Conservation (phyloP, 2,888 invertebrate species). For the Cheilosia pagana region DNA sequence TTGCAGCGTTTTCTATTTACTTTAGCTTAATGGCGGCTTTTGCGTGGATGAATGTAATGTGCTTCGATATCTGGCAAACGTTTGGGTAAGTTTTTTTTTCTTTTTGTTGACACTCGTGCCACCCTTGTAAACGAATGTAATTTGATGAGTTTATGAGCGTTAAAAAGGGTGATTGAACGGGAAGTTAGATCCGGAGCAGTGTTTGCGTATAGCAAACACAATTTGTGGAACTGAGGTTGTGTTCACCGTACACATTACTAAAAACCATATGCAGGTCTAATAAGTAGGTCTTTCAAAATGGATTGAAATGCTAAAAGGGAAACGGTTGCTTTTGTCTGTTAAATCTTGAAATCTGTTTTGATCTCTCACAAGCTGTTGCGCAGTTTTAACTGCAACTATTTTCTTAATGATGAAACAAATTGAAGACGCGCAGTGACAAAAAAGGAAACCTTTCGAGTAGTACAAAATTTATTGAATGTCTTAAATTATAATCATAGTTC, state of each 20-base stretch:
- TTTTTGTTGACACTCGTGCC: constrained; percentile 12
- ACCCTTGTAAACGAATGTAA: not conserved
- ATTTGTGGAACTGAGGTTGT: not conserved
- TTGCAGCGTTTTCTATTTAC: constrained; percentile 88
- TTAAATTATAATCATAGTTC: too few relatives aligned
- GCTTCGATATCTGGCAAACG: constrained; percentile 92
- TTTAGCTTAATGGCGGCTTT: constrained; percentile 89
- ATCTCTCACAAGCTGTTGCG: too few relatives aligned
- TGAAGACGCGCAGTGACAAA: too few relatives aligned
- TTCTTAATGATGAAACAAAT: too few relatives aligned
- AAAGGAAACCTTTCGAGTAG: too few relatives aligned
- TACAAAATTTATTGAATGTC: too few relatives aligned
- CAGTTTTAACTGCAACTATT: too few relatives aligned
- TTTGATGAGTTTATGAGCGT: constrained; percentile 8
- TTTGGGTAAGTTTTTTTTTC: constrained; percentile 87
- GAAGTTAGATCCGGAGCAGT: not conserved
- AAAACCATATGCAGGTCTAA: not conserved
- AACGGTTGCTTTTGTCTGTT: too few relatives aligned
- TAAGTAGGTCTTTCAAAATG: too few relatives aligned
- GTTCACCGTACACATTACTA: not conserved
- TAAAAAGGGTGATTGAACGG: not conserved
- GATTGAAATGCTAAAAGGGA: too few relatives aligned
- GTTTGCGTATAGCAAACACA: not conserved
- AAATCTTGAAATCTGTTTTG: too few relatives aligned
- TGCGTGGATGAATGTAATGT: constrained; percentile 91